A percentile compares a stretch with the other conserved stretches of the same genome.
These are phyloP conservation scores for Hestina assimilis DNA, from an alignment of 1,140 invertebrate species.

Conservation along the genomic window DNA sequence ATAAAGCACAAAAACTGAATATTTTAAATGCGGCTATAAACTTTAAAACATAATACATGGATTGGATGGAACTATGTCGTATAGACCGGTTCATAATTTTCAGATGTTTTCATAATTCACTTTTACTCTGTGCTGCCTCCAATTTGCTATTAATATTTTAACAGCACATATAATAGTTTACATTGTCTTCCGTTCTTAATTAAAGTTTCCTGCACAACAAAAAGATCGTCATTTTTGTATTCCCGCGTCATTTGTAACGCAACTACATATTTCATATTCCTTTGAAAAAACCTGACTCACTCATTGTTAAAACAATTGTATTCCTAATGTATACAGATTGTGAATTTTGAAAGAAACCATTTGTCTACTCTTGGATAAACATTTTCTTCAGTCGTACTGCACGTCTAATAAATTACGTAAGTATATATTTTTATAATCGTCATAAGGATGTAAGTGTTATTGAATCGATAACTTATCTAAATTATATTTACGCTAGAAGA, in stretches of 20 bases:
- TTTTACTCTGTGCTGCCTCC: too few relatives aligned
- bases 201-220: not conserved
- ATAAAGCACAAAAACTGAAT: not conserved
- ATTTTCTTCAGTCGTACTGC: not conserved
- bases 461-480: not conserved
- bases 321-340: constrained; percentile 1
- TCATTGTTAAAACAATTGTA: constrained; percentile 1
- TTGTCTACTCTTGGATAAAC: not conserved
- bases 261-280: constrained; percentile 1
- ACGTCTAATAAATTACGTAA: not conserved
- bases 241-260: not conserved
- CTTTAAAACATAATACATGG: not conserved
- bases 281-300: not conserved
- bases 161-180: too few relatives aligned
- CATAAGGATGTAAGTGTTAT: not conserved
- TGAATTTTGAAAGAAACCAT: not conserved
- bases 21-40: not conserved
- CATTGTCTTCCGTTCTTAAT: too few relatives aligned
- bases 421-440: not conserved
- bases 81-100: too few relatives aligned
- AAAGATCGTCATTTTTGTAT: not conserved
- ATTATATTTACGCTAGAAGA: not conserved
- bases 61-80: too few relatives aligned
- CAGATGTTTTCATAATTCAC: too few relatives aligned
- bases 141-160: too few relatives aligned